phyloP scores from a whole-genome alignment of 2,888 invertebrate species.

The Drosophila anomelani region DNA sequence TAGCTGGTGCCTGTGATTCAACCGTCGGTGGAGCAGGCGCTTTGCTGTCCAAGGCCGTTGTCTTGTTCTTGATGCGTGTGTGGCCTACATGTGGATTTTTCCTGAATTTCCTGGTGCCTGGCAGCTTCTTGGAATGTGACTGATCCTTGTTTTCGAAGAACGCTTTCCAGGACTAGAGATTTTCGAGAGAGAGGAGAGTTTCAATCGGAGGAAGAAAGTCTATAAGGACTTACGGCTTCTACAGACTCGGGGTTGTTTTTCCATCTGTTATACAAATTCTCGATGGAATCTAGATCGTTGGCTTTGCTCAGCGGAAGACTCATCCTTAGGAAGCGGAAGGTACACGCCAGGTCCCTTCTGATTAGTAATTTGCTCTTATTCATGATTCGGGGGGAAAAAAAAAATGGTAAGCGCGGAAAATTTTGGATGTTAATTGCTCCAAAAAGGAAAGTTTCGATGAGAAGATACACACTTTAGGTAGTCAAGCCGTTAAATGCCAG shows the following conservation, averaged over 20 bases:
- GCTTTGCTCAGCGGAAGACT: background rate
- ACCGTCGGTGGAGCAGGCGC: background rate
- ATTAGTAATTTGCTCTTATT: background rate
- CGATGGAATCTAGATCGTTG: background rate
- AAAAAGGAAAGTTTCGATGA: conserved; percentile 90
- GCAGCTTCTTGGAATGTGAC: background rate
- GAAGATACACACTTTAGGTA: conserved; percentile 87
- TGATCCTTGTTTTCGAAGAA: background rate
- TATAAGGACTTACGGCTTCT: background rate
- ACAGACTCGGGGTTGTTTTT: background rate
- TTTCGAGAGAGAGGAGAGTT: background rate
- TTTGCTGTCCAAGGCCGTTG: background rate
- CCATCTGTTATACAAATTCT: background rate
- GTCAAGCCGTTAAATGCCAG: conserved; percentile 4
- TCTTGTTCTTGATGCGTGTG: background rate
- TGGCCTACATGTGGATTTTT: background rate
- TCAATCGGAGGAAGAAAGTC: background rate
- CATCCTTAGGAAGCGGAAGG: background rate
- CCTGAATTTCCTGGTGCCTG: background rate
- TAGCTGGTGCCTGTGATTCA: background rate
- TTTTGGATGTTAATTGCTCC: conserved; percentile 55
- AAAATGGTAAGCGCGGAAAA: background rate
- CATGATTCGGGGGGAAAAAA: background rate
- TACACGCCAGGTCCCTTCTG: background rate
- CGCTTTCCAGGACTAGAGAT: background rate